These are phyloP conservation scores for Aurelia aurita complex sp. Pacific DNA, from an alignment of 30 jellyfish, hydroid and myxozoan genomes.

Conservation along the genomic window DNA sequence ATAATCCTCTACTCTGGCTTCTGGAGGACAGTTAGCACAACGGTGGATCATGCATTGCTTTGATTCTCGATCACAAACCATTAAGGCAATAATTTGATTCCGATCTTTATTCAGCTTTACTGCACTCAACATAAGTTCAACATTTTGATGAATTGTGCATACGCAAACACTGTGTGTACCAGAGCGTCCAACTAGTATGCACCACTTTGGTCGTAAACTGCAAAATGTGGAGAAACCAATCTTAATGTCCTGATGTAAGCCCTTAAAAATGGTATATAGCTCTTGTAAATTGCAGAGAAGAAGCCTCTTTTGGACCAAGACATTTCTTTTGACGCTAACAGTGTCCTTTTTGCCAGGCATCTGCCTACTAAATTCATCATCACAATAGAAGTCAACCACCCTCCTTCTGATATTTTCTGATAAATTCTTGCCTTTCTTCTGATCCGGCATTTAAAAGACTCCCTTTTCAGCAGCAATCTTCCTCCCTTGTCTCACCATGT, in stretches of 20 bases:
- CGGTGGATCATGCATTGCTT: slow-evolving; percentile 79
- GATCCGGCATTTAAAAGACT: slow-evolving; percentile 31
- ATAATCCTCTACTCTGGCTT: background rate
- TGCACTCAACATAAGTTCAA: slow-evolving; percentile 43
- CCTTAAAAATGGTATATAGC: slow-evolving; percentile 45
- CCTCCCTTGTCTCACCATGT: slow-evolving; percentile 41
- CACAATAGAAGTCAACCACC: slow-evolving; percentile 27
- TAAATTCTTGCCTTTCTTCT: slow-evolving; percentile 12
- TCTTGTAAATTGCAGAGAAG: slow-evolving; percentile 55
- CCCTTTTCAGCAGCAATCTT: slow-evolving; percentile 32
- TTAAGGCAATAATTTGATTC: slow-evolving; percentile 28
- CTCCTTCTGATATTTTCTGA: background rate
- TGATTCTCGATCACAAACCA: slow-evolving; percentile 61
- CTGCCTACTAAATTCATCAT: slow-evolving; percentile 55
- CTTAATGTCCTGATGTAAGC: slow-evolving; percentile 34
- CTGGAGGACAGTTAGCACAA: slow-evolving; percentile 65
- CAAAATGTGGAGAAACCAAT: slow-evolving; percentile 76
- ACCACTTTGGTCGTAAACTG: slow-evolving; percentile 72
- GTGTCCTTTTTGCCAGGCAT: slow-evolving; percentile 75
- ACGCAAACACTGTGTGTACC: slow-evolving; percentile 90
- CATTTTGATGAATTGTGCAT: slow-evolving; percentile 74
- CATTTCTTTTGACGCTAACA: slow-evolving; percentile 56
- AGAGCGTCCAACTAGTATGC: slow-evolving; percentile 68
- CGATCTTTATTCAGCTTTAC: slow-evolving; percentile 20
- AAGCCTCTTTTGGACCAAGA: slow-evolving; percentile 40